A percentile compares a stretch with the other conserved stretches of the same genome.
phyloP scores from a whole-genome alignment of 2,113 vertebrate genomes.

The Barbus barbus region DNA sequence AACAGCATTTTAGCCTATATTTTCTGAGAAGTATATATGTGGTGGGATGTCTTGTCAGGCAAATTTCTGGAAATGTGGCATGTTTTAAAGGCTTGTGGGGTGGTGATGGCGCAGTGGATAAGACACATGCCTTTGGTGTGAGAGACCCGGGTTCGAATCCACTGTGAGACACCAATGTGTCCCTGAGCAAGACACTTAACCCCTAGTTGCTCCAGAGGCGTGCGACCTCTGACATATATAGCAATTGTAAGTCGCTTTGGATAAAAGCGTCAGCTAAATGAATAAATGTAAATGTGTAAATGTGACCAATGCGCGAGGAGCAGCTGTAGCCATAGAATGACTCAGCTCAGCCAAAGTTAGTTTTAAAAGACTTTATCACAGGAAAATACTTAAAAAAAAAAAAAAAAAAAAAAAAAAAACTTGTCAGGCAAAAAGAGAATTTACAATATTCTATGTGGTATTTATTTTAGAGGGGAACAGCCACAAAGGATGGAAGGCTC shows the following conservation, averaged over 20 bases:
- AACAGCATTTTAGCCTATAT: not conserved
- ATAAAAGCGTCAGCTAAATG: too few relatives aligned
- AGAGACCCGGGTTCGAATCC: too few relatives aligned
- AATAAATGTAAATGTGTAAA: too few relatives aligned
- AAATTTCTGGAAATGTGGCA: slow-evolving; percentile 12
- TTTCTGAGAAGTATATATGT: slow-evolving; percentile 17
- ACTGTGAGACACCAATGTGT: too few relatives aligned
- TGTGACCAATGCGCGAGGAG: not conserved
- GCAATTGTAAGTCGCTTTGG: too few relatives aligned
- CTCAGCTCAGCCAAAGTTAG: not conserved
- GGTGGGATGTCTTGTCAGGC: not conserved
- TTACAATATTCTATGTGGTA: slow-evolving; percentile 20
- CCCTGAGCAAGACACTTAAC: too few relatives aligned
- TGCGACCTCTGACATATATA: too few relatives aligned
- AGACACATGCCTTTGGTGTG: too few relatives aligned
- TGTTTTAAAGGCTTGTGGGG: slow-evolving; percentile 15
- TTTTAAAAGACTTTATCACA: not conserved
- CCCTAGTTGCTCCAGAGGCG: too few relatives aligned
- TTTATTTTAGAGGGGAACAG: not conserved
- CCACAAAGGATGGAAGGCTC: slow-evolving; percentile 15
- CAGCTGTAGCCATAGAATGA: not conserved
- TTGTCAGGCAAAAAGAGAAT: slow-evolving; percentile 20
- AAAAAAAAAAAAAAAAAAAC: too few relatives aligned
- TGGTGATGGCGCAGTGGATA: too few relatives aligned
- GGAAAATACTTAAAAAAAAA: not conserved